Conservation (phyloP, 1,140 invertebrate genomes). For the Micrasema longulum region DNA sequence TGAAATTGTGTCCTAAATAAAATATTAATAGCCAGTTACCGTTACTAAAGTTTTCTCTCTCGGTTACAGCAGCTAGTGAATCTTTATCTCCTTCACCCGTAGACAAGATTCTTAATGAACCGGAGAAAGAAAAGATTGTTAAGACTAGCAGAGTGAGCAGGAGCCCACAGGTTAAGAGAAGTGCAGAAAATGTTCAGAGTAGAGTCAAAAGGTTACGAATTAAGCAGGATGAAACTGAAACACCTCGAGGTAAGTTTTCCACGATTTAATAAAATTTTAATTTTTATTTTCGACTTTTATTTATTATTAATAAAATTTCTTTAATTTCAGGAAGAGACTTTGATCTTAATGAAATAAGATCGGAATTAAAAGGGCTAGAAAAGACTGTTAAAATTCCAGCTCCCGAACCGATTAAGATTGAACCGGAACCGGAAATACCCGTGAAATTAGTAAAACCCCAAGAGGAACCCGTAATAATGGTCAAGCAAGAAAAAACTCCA, state of each 20-base stretch:
- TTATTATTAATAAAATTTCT: neutral
- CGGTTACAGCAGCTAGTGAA: neutral
- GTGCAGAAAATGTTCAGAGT: constrained; percentile 41
- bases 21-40: neutral
- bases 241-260: constrained; percentile 44
- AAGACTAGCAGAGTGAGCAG: constrained; percentile 39
- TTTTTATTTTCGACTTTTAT: neutral
- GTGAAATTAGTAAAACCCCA: constrained; percentile 38
- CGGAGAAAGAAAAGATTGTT: constrained; percentile 40
- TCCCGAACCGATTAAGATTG: constrained; percentile 61
- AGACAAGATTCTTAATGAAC: constrained; percentile 11
- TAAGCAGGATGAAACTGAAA: constrained; percentile 49
- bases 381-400: constrained; percentile 65
- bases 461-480: constrained; percentile 56
- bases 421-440: constrained; percentile 57
- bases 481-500: constrained; percentile 56
- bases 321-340: constrained; percentile 73
- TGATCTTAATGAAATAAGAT: constrained; percentile 85
- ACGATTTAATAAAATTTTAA: neutral
- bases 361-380: constrained; percentile 83
- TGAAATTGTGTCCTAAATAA: neutral
- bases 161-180: constrained; percentile 48
- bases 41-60: neutral
- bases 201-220: constrained; percentile 46
- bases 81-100: constrained; percentile 8